Conservation (phyloP, 2,888 invertebrate genomes). For the Plebejus anna region DNA sequence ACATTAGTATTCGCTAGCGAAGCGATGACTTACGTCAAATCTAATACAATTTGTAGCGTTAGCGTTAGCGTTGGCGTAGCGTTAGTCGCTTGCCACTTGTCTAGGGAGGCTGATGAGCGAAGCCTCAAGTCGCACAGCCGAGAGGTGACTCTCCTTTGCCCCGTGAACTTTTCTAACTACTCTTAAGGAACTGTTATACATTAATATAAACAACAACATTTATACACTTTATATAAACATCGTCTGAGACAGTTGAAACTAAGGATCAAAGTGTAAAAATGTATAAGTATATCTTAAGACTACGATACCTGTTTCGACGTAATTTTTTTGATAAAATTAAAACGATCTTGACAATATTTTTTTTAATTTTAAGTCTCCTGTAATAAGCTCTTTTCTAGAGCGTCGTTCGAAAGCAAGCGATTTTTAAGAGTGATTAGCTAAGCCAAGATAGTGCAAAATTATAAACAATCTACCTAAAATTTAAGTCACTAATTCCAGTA, state of each 20-base stretch:
- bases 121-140: neutral
- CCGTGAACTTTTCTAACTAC: slow-evolving; percentile 30
- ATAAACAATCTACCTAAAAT: slow-evolving; percentile 32
- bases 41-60: too few relatives aligned
- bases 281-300: slow-evolving; percentile 44
- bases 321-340: slow-evolving; percentile 33
- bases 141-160: neutral
- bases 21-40: too few relatives aligned
- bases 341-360: neutral
- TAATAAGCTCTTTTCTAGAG: slow-evolving; percentile 35
- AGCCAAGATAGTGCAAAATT: slow-evolving; percentile 38
- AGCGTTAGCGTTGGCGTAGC: too few relatives aligned
- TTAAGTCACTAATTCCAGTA: slow-evolving; percentile 30
- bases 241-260: slow-evolving; percentile 38
- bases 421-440: slow-evolving; percentile 34
- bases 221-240: slow-evolving; percentile 55
- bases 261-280: slow-evolving; percentile 38
- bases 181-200: slow-evolving; percentile 65
- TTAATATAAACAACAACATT: slow-evolving; percentile 66
- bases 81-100: too few relatives aligned
- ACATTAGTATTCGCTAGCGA: too few relatives aligned
- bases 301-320: slow-evolving; percentile 39
- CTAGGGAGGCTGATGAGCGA: neutral
- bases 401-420: slow-evolving; percentile 34
- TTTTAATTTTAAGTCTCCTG: slow-evolving; percentile 33